Evolutionary conservation across 1,140 invertebrate species (phyloP), one percentile per base, ranked within the genome.

Genomic region (Drosophila sechellia): DNA sequence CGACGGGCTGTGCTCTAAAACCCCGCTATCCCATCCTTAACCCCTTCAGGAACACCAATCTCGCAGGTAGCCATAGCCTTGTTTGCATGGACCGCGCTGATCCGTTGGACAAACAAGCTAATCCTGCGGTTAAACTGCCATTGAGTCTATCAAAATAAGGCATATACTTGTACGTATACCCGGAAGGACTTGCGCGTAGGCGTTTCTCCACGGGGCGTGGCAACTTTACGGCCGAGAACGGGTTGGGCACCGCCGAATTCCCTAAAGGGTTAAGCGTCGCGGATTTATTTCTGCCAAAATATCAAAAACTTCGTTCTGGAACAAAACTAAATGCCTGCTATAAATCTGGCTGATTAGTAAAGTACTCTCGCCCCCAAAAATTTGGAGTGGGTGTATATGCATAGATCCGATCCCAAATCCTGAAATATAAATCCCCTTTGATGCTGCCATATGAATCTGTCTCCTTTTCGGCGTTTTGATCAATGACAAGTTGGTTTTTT

Each of bases 61-160:
- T 45, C 22, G 11, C 52, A 64, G 68, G 64, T 72, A 76, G 61
- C 8, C 1, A 46, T 17, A 48, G 52, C 52, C 56, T 74, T 89
- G 85, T 90, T 90, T 90, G 85, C 81, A 79, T 69, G 77, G 63
- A 54, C 54, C 58, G 85, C 77, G 74, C 68, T 89, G 85, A 90
- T 90, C 85, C 80, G 77, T 66, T 84, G 73, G 54, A 79, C 85
- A 90, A 90, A 90, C 86, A 90, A 73, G 86, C 86, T 90, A 90
- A 90, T 90, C 87, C 86, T 90, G 86, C 81, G 86, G 86, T 90
- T 90, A 90, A 90, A 90, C 86, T 90, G 81, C 86, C 86, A 90
- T 90, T 90, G 86, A 90, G 86, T 89, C 48, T 55, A 89, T 89
- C 80, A 89, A 89, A 90, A 89, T 89, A 89, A 59, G 71, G 64